Conservation (phyloP, 2,888 invertebrate genomes). For the Heterodera filipjevi region DNA sequence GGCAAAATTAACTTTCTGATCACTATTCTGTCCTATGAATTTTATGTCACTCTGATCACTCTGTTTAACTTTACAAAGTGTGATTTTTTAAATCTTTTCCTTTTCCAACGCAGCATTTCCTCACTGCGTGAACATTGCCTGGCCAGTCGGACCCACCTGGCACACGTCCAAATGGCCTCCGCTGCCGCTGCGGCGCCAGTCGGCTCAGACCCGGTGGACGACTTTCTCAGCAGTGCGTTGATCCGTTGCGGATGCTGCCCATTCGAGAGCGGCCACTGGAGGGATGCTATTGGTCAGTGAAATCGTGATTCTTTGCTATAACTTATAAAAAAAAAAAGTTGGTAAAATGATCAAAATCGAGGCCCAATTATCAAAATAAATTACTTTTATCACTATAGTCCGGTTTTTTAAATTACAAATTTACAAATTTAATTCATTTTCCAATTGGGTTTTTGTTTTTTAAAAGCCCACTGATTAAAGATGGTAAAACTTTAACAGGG, state of each 20-base stretch:
- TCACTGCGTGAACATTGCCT: constrained; percentile 25
- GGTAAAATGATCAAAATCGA: too few species aligned
- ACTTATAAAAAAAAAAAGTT: not conserved
- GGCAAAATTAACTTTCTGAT: too few species aligned
- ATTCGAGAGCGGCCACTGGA: not conserved
- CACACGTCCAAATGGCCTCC: not conserved
- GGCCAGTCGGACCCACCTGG: constrained; percentile 1
- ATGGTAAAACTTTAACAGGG: too few species aligned
- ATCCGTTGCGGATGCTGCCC: constrained; percentile 9
- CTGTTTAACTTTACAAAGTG: not conserved
- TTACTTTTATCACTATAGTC: too few species aligned
- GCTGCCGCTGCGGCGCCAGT: not conserved
- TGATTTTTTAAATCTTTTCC: not conserved
- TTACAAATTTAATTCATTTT: too few species aligned
- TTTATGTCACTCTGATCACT: too few species aligned
- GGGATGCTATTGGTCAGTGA: constrained; percentile 1
- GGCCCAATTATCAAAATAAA: too few species aligned
- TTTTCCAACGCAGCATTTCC: not conserved
- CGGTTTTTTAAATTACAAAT: too few species aligned
- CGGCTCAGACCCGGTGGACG: not conserved
- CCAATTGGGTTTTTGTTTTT: too few species aligned
- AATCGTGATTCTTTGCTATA: not conserved
- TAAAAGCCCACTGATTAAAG: too few species aligned
- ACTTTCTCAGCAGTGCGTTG: not conserved
- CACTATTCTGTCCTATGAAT: too few species aligned